phyloP scores from a whole-genome alignment of 2,113 vertebrate species.

The Geococcyx californianus region DNA sequence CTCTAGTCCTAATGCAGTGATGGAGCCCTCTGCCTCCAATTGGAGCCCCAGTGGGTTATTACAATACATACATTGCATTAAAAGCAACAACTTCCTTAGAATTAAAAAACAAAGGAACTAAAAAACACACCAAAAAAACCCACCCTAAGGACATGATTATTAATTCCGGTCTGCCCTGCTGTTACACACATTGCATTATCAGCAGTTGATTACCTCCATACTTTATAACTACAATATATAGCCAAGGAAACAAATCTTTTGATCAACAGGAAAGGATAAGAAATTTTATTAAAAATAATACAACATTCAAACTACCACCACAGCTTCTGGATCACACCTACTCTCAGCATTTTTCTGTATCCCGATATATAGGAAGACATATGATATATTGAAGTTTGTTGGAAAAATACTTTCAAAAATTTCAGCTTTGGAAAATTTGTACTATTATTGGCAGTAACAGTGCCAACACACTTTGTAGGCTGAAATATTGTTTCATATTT shows the following conservation, averaged over 20 bases:
- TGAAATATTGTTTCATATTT: neutral
- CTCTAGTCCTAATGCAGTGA: neutral
- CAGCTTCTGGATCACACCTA: neutral
- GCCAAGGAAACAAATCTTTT: neutral
- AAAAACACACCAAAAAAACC: neutral
- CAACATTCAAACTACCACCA: neutral
- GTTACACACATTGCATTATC: neutral
- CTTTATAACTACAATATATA: neutral
- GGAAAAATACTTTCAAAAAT: neutral
- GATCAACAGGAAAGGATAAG: neutral
- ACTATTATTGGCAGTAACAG: neutral
- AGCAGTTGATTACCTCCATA: neutral
- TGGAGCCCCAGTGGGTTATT: neutral
- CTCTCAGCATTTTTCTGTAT: neutral
- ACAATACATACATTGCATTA: neutral
- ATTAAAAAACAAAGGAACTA: neutral
- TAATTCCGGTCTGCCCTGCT: neutral
- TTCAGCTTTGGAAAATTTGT: neutral
- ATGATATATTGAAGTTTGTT: neutral
- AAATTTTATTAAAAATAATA: neutral
- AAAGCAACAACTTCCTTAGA: neutral
- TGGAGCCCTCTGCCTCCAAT: neutral
- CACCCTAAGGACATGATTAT: neutral
- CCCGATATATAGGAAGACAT: neutral
- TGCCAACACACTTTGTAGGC: neutral